These are phyloP conservation scores for Acrocephalus arundinaceus DNA, from an alignment of 2,113 vertebrate species.

Conservation along the genomic window DNA sequence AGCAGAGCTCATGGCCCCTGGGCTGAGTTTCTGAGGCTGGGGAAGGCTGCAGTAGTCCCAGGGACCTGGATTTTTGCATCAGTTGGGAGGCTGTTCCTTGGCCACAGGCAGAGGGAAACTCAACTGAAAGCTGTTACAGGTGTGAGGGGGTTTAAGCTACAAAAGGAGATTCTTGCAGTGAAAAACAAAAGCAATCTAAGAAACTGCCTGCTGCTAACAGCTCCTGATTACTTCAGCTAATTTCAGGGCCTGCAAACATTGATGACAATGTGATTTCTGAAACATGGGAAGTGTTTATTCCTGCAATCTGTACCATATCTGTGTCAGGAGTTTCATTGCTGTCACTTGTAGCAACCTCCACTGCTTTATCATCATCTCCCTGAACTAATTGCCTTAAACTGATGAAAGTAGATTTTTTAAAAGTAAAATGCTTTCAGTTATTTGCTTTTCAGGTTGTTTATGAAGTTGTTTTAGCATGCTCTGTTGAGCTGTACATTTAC, in stretches of 20 bases:
- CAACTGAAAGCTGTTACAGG: neutral
- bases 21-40: neutral
- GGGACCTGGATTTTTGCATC: neutral
- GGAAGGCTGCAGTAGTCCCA: neutral
- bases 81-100: neutral
- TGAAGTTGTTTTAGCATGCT: neutral
- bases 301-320: constrained; percentile 74
- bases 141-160: neutral
- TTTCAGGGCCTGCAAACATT: constrained; percentile 74
- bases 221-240: constrained; percentile 84
- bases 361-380: constrained; percentile 63
- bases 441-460: constrained; percentile 56
- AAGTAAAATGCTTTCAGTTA: constrained; percentile 38
- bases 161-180: neutral
- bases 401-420: constrained; percentile 36
- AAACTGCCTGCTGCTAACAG: constrained; percentile 73
- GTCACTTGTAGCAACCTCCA: constrained; percentile 57
- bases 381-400: constrained; percentile 76
- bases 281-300: constrained; percentile 76
- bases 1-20: rapidly evolving
- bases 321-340: constrained; percentile 67
- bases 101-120: neutral
- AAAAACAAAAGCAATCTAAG: constrained; percentile 16
- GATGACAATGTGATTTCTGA: constrained; percentile 86
- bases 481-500: neutral